Percentiles rank a stretch among this genome's conserved stretches.
Conservation (phyloP, 2,797 vertebrate genomes). For the Nyctalus aviator region DNA sequence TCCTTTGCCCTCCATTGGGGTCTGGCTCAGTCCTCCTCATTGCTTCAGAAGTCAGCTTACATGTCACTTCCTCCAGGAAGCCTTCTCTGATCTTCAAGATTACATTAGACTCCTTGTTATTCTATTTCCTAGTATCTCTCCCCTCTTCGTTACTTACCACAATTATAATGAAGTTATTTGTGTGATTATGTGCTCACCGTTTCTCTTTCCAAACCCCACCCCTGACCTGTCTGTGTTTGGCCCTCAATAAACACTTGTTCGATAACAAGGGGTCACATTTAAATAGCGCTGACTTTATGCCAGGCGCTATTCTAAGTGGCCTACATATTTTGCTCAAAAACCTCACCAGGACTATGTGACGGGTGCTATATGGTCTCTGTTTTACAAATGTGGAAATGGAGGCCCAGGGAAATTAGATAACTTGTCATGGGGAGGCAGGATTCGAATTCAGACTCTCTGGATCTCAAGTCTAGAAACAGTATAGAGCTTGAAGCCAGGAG, state of each 20-base stretch:
- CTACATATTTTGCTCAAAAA: neutral
- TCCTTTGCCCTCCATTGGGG: neutral
- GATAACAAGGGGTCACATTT: neutral
- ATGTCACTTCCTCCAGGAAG: conserved; percentile 7
- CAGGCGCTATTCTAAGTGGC: neutral
- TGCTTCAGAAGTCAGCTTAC: neutral
- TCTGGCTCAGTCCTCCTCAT: neutral
- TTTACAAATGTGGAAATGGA: neutral
- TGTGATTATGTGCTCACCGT: neutral
- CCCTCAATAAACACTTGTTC: neutral
- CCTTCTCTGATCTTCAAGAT: neutral
- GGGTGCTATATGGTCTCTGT: neutral
- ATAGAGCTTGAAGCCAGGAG: neutral
- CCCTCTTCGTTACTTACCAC: neutral
- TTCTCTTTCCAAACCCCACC: neutral
- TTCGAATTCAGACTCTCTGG: neutral
- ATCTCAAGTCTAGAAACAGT: neutral
- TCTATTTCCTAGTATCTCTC: neutral
- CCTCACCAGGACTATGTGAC: neutral
- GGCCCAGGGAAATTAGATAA: neutral
- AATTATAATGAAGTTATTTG: neutral
- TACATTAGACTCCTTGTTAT: neutral
- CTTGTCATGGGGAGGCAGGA: neutral
- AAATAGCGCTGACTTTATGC: neutral
- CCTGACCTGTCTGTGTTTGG: neutral